Conservation (phyloP, 2,113 vertebrate genomes). For the Todiramphus saurophagus region DNA sequence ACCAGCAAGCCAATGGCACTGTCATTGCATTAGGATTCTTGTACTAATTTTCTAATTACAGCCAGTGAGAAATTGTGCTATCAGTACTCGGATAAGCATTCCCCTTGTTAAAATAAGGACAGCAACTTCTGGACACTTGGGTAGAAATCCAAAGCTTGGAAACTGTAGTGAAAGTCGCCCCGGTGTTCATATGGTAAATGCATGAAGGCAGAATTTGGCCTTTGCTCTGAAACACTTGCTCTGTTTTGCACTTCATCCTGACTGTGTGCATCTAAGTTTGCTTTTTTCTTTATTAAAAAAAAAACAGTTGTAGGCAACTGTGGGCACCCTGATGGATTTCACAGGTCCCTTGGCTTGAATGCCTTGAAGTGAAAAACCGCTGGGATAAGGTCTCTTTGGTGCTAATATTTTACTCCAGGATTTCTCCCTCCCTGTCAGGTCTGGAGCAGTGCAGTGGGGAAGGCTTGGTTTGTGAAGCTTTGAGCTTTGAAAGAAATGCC, state of each 20-base stretch:
- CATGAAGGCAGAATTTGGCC: not conserved
- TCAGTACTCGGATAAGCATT: not conserved
- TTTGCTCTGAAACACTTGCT: not conserved
- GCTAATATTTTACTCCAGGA: not conserved
- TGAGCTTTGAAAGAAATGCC: not conserved
- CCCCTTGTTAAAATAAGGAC: not conserved
- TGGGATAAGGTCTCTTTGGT: not conserved
- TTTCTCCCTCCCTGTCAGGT: not conserved
- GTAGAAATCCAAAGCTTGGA: not conserved
- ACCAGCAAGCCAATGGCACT: not conserved
- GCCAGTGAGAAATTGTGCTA: not conserved
- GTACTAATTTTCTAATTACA: not conserved
- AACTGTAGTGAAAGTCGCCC: not conserved
- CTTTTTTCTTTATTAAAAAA: not conserved
- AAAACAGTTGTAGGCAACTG: accelerated
- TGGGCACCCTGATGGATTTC: not conserved
- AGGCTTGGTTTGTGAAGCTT: not conserved
- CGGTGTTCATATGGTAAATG: accelerated
- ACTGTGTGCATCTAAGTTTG: not conserved
- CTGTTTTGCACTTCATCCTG: not conserved
- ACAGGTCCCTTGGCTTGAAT: not conserved
- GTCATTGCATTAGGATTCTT: not conserved
- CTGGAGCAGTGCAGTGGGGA: not conserved
- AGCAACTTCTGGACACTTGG: not conserved
- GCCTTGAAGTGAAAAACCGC: not conserved